A percentile compares a stretch with the other conserved stretches of the same genome.
Evolutionary conservation across 2,797 vertebrate genomes (phyloP).

Genomic region (Ibycter americanus): DNA sequence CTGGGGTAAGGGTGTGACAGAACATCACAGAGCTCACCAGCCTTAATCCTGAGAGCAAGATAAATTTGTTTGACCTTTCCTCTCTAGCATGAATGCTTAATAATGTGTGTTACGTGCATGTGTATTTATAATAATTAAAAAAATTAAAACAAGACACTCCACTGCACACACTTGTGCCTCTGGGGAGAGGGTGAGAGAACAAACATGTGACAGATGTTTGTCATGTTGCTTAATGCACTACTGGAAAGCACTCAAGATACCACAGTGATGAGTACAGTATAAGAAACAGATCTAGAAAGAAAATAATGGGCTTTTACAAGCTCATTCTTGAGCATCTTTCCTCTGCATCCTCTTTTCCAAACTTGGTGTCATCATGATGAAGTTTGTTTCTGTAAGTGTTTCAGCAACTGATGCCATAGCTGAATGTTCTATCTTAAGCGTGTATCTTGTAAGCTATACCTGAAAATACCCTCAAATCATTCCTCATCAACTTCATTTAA

Average conservation of each 20-base stretch:
- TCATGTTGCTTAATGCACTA: slow-evolving; percentile 68
- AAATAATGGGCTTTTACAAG: slow-evolving; percentile 57
- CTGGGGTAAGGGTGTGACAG: background rate
- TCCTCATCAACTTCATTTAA: background rate
- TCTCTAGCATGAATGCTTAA: background rate
- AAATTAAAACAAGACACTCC: slow-evolving; percentile 49
- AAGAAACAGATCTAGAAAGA: slow-evolving; percentile 61
- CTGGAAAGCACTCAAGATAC: slow-evolving; percentile 69
- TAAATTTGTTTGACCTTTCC: slow-evolving; percentile 12
- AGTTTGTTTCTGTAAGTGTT: background rate
- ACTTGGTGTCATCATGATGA: background rate
- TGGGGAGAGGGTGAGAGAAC: slow-evolving; percentile 55
- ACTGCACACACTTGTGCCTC: slow-evolving; percentile 47
- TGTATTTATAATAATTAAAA: slow-evolving; percentile 53
- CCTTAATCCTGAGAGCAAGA: background rate
- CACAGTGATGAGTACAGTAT: slow-evolving; percentile 65
- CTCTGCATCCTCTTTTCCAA: slow-evolving; percentile 20
- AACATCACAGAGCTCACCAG: background rate
- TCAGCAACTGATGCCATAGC: background rate
- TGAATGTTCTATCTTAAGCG: background rate
- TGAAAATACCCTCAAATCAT: background rate
- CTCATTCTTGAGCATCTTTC: slow-evolving; percentile 51
- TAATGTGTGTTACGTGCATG: slow-evolving; percentile 19
- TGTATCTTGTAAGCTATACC: background rate
- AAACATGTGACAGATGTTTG: slow-evolving; percentile 69